A percentile compares a stretch with the other conserved stretches of the same genome.
These are phyloP conservation scores for Diploptera punctata DNA, from an alignment of 2,888 invertebrate genomes.

Conservation along the genomic window DNA sequence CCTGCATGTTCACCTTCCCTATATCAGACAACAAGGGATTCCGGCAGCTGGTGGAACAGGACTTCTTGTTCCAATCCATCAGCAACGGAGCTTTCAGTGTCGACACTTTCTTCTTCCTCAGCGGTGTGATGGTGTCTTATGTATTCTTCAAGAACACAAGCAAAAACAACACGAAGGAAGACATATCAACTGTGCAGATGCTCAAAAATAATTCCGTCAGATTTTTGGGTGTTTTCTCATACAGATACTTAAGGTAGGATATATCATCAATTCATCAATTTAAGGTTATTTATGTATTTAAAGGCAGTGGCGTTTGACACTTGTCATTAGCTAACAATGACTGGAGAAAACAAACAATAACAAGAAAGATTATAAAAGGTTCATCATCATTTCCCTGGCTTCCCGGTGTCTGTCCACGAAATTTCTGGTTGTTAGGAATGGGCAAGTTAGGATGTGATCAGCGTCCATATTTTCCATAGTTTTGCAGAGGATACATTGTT, in stretches of 20 bases:
- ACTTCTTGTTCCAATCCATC: conserved; percentile 60
- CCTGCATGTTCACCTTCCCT: conserved; percentile 50
- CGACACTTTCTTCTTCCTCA: conserved; percentile 64
- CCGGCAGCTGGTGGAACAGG: conserved; percentile 53
- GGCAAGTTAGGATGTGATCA: too few relatives aligned
- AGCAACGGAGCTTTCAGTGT: conserved; percentile 64
- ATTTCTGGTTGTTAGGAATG: too few relatives aligned
- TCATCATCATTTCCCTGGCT: too few relatives aligned
- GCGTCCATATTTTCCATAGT: too few relatives aligned
- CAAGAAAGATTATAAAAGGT: too few relatives aligned
- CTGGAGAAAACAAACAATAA: too few relatives aligned
- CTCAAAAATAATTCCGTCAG: conserved; percentile 47
- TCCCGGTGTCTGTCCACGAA: too few relatives aligned
- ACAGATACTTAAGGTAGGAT: conserved; percentile 64
- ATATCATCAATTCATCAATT: too few relatives aligned
- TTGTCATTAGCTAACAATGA: too few relatives aligned
- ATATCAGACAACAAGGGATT: conserved; percentile 59
- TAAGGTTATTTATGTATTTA: too few relatives aligned
- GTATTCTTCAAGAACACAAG: conserved; percentile 33
- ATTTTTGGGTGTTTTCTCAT: conserved; percentile 61
- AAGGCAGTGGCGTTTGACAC: too few relatives aligned
- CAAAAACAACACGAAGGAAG: not conserved
- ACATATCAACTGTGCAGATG: not conserved
- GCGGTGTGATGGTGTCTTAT: conserved; percentile 41
- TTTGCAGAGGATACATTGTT: too few relatives aligned